Conservation (phyloP, 2,113 vertebrate genomes). For the Toxostoma redivivum region DNA sequence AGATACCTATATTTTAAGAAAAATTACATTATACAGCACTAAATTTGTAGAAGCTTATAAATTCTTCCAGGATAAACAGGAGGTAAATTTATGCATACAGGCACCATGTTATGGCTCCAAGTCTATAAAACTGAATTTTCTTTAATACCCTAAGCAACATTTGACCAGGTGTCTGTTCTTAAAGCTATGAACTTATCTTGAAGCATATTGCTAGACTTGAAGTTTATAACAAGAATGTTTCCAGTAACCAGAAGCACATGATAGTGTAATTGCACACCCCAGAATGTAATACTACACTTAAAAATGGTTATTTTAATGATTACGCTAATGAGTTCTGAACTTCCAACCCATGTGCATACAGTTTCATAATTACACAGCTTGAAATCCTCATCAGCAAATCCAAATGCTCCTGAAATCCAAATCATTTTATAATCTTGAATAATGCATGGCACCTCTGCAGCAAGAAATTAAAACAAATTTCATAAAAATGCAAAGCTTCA, state of each 20-base stretch:
- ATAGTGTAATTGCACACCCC: conserved; percentile 33
- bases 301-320: conserved; percentile 73
- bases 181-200: background rate
- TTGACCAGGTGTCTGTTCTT: conserved; percentile 19
- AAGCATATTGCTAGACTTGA: background rate
- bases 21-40: background rate
- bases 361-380: conserved; percentile 81
- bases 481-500: conserved; percentile 72
- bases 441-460: conserved; percentile 76
- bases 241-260: conserved; percentile 9
- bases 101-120: background rate
- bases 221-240: background rate
- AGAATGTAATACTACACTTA: conserved; percentile 59
- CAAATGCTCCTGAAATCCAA: conserved; percentile 75
- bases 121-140: conserved; percentile 4
- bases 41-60: background rate
- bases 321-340: conserved; percentile 75
- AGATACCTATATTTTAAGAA: background rate
- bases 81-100: conserved; percentile 27
- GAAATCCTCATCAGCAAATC: conserved; percentile 79
- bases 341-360: conserved; percentile 72
- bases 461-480: conserved; percentile 75
- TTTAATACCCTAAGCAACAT: conserved; percentile 33
- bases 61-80: conserved; percentile 5
- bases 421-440: conserved; percentile 77